Conservation (phyloP, 1,140 invertebrate species). For the Euschistus heros region DNA sequence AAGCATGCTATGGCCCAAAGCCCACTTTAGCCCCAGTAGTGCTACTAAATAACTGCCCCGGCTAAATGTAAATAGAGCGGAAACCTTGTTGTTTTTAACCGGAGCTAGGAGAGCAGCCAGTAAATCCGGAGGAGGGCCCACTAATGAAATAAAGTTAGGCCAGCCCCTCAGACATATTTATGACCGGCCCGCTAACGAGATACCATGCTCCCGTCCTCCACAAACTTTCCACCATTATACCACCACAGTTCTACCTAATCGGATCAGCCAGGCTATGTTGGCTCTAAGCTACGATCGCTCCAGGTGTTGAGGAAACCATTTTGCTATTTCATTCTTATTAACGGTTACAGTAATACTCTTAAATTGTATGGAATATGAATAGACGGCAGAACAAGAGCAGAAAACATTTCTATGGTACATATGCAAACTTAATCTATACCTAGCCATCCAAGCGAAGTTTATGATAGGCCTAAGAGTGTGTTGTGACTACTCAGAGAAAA, state of each 20-base stretch:
- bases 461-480: too few relatives aligned
- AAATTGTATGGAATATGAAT: too few relatives aligned
- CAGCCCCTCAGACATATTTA: neutral
- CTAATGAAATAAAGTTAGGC: constrained; percentile 13
- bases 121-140: neutral
- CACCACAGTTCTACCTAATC: neutral
- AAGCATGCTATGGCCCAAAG: neutral
- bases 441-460: too few relatives aligned
- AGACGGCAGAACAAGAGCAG: too few relatives aligned
- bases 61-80: too few relatives aligned
- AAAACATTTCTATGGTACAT: too few relatives aligned
- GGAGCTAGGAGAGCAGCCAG: neutral
- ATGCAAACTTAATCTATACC: too few relatives aligned
- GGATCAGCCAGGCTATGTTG: neutral
- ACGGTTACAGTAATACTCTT: neutral
- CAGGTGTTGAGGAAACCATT: neutral
- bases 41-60: neutral
- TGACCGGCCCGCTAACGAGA: constrained; percentile 9
- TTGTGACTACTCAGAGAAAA: too few relatives aligned
- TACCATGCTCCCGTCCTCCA: neutral
- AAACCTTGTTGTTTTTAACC: neutral
- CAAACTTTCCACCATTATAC: constrained; percentile 13
- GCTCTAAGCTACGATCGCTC: neutral
- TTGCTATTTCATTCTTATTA: too few relatives aligned
- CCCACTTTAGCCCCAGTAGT: neutral